Evolutionary conservation across 1,140 invertebrate species (phyloP).

Genomic region (Tribolium castaneum): DNA sequence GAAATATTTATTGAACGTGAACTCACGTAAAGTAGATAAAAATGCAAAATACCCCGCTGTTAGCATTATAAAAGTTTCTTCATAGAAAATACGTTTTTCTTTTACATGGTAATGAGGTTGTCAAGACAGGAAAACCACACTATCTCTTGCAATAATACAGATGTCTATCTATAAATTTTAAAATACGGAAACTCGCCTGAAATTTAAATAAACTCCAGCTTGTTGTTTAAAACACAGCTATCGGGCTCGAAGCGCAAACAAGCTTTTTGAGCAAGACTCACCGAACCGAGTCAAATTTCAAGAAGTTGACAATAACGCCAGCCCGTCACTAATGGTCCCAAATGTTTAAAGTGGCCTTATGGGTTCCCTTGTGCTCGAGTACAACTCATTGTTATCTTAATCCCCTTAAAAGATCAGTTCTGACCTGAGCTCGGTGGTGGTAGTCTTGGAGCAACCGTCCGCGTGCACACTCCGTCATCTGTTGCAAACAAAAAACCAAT

Average conservation of each 20-base stretch:
- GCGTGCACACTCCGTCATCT: background rate
- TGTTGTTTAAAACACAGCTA: background rate
- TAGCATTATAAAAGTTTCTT: constrained; percentile 42
- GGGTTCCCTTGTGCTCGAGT: constrained; percentile 34
- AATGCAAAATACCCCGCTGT: constrained; percentile 37
- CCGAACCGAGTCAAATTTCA: constrained; percentile 33
- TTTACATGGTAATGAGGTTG: constrained; percentile 34
- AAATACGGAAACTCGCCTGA: background rate
- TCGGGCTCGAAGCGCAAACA: background rate
- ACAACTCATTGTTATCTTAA: constrained; percentile 47
- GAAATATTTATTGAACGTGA: constrained; percentile 43
- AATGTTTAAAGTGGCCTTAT: constrained; percentile 41
- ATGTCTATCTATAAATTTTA: constrained; percentile 25
- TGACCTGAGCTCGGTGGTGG: background rate
- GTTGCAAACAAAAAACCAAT: constrained; percentile 1
- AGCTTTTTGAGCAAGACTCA: background rate
- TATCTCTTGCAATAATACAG: constrained; percentile 32
- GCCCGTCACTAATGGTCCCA: constrained; percentile 38
- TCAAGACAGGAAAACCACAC: constrained; percentile 4
- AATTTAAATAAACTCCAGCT: background rate
- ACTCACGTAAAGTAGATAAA: constrained; percentile 41
- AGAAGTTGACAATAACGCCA: constrained; percentile 31
- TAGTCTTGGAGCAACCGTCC: constrained; percentile 4
- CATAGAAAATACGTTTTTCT: constrained; percentile 42
- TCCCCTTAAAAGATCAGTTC: constrained; percentile 48